Base-by-base conservation (phyloP, 1,140 invertebrate species). In the Nasonia longicornis region DNA sequence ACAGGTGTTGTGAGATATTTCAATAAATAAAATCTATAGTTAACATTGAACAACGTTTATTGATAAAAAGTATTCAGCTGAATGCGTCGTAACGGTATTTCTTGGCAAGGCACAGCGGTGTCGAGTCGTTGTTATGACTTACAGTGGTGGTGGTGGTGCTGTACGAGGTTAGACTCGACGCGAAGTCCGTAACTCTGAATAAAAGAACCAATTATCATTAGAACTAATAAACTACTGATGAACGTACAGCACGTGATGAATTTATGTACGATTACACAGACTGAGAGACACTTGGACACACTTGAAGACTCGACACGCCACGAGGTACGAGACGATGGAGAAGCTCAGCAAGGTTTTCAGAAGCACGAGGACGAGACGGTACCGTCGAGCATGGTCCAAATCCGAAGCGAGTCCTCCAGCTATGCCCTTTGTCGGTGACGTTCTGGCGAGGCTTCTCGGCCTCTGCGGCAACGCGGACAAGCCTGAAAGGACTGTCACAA, bases 321-420 rank as follows among this genome's bases (percentile, higher is more conserved):
- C 88, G n/a, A 92, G 90, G 82, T 93, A 93, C 83, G 88, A 91
- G 86, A 89, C 84, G 67, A 90, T 91, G 87, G 89, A 91, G 75
- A 89, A 86, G 75, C 82, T 93, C 0, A 91, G 90, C 82, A 89
- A 88, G 83, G 82, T 91, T 38, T 92, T 91, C 81, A 85, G 85
- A 69, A 91, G 86, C 84, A 85, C 89, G 0, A 84, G 87, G 35
- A 83, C 88, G 14, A 83, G 83, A 16, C 77, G 22, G 1, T 92
- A 91, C 81, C 86, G 88, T 75, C 88, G 85, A 81, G 84, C 87
- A 11, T 92, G 91, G 87, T 80, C 77, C 7, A 85, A 85, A 67
- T 87, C 86, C 0, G 86, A 88, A 31, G 79, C 84, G 48, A 85
- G 83, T 75, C 84, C 87, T 14, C 89, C 90, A 6, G 90, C 83